Conservation (phyloP, 2,113 vertebrate species). For the Scomber scombrus region DNA sequence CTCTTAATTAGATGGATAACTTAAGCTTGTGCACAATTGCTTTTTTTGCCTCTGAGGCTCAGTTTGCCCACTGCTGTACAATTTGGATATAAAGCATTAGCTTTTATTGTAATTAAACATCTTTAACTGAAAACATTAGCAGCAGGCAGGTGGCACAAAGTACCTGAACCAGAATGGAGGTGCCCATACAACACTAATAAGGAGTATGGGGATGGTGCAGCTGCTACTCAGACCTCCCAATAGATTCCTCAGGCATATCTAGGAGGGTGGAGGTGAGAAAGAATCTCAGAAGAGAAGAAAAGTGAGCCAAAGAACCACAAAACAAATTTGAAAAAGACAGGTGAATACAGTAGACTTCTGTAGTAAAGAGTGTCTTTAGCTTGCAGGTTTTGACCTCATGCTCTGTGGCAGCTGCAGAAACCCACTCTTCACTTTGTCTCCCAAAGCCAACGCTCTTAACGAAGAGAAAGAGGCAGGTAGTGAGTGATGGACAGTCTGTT, state of each 20-base stretch:
- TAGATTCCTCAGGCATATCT: slow-evolving; percentile 48
- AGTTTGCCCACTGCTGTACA: slow-evolving; percentile 6
- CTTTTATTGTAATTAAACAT: slow-evolving; percentile 30
- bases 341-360: slow-evolving; percentile 14
- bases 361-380: slow-evolving; percentile 6
- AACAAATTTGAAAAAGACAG: slow-evolving; percentile 21
- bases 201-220: slow-evolving; percentile 63
- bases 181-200: slow-evolving; percentile 64
- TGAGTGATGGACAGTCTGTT: slow-evolving; percentile 18
- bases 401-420: slow-evolving; percentile 32
- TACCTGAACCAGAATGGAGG: slow-evolving; percentile 54
- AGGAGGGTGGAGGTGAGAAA: slow-evolving; percentile 39
- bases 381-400: slow-evolving; percentile 19
- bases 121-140: slow-evolving; percentile 32
- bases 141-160: slow-evolving; percentile 40
- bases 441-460: slow-evolving; percentile 27
- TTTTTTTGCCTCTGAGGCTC: slow-evolving; percentile 21
- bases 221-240: slow-evolving; percentile 50
- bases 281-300: slow-evolving; percentile 33
- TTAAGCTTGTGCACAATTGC: not conserved
- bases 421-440: slow-evolving; percentile 9
- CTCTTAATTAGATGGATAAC: slow-evolving; percentile 20
- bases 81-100: slow-evolving; percentile 29
- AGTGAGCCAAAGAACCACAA: not conserved
- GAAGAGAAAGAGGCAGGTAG: slow-evolving; percentile 4